Evolutionary conservation across 2,797 vertebrate genomes (phyloP), one percentile per base, ranked within the genome.

Genomic region (Oreonectes daqikongensis): DNA sequence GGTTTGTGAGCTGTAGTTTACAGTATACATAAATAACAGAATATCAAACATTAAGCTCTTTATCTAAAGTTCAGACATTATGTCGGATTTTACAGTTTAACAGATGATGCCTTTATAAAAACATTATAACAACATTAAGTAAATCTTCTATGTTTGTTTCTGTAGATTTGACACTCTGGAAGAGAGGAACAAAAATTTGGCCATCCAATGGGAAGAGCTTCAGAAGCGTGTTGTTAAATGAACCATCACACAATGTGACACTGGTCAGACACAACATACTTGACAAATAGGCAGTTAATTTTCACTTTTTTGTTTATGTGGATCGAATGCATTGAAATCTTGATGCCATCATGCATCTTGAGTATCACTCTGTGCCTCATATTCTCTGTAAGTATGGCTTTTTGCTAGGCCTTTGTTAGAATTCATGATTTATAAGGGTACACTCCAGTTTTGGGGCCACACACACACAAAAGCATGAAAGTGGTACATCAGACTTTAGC

Each of bases 281-380:
- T 40, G 22, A 63, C 28, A 46, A 5, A 40, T 96, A 22, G 1
- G 22, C 4, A 53, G 11, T 52, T n/a, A n/a, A 8, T 10, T 52
- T 52, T 52, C 2, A 50, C 18, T 50, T 50, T 7, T 50, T 18
- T 50, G 9, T n/a, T n/a, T 20, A 10, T 52, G 48, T 52, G 8
- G 15, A 52, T 52, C 9, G 9, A 50, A 20, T 50, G 48, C 48
- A 52, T 11, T 52, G 50, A 52, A 52, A 20, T 52, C 8, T 22
- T 20, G 48, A 20, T 50, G n/a, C 48, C n/a, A 20, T 50, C 5
- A 2, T 24, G 9, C 20, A 53, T 53, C 10, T 22, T 20, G 18
- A 50, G 11, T 55, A 22, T 55, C 11, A 26, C 26, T 24, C 52
- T 12, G 22, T 24, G 4, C 52, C 26, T 55, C 4, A 2, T 1